Evolutionary conservation across 2,888 invertebrate species (phyloP).

Genomic region (Apodemia mormo): DNA sequence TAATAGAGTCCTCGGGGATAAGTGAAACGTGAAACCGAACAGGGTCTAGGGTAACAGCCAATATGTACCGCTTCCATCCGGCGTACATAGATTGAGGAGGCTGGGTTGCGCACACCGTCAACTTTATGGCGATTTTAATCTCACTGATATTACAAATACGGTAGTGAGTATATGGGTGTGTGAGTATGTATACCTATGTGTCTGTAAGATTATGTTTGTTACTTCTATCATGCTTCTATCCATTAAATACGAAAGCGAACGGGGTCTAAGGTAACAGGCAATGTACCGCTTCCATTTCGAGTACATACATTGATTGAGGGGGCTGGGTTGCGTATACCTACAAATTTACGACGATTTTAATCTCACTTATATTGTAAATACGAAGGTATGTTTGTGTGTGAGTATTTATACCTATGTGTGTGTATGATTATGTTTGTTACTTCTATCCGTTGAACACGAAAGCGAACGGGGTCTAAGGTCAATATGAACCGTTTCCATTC

Average conservation of each 20-base stretch:
- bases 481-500: neutral
- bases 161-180: no score
- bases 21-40: constrained; percentile 13
- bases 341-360: neutral
- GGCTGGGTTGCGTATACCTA: neutral
- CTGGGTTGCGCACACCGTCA: neutral
- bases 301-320: neutral
- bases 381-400: no score
- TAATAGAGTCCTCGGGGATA: constrained; percentile 14
- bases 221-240: no score
- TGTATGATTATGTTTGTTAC: no score
- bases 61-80: neutral
- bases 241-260: neutral
- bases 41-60: constrained; percentile 1
- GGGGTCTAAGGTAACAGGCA: neutral
- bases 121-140: neutral
- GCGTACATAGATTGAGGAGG: constrained; percentile 1
- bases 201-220: no score
- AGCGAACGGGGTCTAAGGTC: neutral
- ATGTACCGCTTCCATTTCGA: neutral
- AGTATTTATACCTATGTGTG: no score
- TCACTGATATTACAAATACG: no score
- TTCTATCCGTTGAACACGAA: no score
- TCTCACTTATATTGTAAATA: no score
- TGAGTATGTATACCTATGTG: no score